phyloP scores from a whole-genome alignment of 30 jellyfish, hydroid and myxozoan species.

The Nemopilema nomurai region DNA sequence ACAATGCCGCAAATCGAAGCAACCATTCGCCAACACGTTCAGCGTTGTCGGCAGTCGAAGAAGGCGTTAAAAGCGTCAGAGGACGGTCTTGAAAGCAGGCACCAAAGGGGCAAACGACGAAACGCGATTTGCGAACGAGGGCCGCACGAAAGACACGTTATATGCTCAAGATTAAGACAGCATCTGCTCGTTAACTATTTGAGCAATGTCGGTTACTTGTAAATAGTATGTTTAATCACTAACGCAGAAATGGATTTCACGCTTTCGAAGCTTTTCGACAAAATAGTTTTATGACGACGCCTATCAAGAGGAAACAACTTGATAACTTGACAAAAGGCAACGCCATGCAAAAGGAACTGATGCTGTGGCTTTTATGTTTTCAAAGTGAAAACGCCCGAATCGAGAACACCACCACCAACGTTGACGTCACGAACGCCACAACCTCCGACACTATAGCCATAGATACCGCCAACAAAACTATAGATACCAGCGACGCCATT shows the following conservation, averaged over 20 bases:
- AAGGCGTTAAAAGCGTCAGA: background rate
- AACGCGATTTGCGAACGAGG: constrained; percentile 18
- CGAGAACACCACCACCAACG: no score
- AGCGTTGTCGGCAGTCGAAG: background rate
- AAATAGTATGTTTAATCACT: no score
- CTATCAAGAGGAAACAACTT: background rate
- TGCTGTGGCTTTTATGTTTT: no score
- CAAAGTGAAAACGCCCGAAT: no score
- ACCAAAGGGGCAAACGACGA: background rate
- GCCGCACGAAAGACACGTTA: constrained; percentile 8
- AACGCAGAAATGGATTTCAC: background rate
- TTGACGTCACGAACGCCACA: no score
- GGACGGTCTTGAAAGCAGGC: background rate
- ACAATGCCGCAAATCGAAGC: background rate
- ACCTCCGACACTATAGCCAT: no score
- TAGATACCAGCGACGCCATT: no score
- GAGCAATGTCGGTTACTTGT: background rate
- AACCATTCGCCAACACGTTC: background rate
- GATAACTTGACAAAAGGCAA: background rate
- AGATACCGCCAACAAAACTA: no score
- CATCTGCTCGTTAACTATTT: background rate
- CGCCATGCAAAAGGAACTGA: no score
- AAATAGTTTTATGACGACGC: background rate
- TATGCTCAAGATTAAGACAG: constrained; percentile 1
- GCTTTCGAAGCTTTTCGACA: background rate